Evolutionary conservation across 2,113 vertebrate species (phyloP).

Genomic region (Glaucomys volans): DNA sequence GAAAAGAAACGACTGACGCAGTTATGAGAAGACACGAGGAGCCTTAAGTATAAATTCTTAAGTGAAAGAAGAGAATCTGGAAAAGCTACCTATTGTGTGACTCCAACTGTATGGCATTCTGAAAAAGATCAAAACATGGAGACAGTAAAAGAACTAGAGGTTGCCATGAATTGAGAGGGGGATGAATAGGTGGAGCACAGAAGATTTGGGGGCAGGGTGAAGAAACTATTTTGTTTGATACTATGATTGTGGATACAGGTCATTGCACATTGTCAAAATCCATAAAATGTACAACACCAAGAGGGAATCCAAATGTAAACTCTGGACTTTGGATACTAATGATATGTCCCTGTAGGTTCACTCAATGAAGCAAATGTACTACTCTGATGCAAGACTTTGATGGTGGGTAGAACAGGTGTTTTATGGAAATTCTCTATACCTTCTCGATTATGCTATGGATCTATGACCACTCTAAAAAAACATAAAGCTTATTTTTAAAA

Average conservation of each 20-base stretch:
- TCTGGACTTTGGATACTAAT: neutral
- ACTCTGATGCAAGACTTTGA: neutral
- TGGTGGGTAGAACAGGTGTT: neutral
- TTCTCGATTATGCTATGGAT: neutral
- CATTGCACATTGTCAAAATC: neutral
- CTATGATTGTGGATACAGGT: neutral
- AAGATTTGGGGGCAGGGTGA: neutral
- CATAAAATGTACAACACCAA: neutral
- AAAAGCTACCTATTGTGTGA: neutral
- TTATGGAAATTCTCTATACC: neutral
- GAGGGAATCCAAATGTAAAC: neutral
- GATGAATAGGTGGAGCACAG: too few relatives aligned
- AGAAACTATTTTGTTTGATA: neutral
- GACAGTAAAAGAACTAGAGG: neutral
- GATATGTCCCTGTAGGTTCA: neutral
- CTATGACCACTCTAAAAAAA: neutral
- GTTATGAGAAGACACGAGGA: neutral
- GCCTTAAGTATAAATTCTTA: neutral
- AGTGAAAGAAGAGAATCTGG: neutral
- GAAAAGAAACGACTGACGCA: neutral
- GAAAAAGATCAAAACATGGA: neutral
- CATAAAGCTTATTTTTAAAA: neutral
- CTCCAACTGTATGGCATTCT: too few relatives aligned
- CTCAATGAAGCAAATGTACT: neutral
- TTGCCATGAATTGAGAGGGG: neutral